A percentile compares a stretch with the other conserved stretches of the same genome.
Conservation (phyloP, 2,113 vertebrate species). For the Phodopus roborovskii region DNA sequence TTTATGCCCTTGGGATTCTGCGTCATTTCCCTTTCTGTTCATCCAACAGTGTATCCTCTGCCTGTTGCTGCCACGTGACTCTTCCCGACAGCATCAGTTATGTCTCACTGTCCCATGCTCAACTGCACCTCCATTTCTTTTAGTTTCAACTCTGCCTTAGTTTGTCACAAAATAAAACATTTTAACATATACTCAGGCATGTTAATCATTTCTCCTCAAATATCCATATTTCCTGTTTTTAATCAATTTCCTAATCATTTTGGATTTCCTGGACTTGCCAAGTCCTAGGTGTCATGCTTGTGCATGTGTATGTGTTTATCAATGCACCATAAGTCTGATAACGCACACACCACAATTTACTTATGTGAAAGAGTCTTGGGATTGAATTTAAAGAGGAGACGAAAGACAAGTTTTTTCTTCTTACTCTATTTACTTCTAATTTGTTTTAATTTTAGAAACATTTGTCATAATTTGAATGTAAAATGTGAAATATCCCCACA, state of each 20-base stretch:
- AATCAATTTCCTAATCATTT: neutral
- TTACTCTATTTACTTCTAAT: slow-evolving; percentile 8
- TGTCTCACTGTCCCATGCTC: neutral
- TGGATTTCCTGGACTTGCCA: neutral
- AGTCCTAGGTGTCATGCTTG: neutral
- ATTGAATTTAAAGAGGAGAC: neutral
- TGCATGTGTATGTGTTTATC: too few relatives aligned
- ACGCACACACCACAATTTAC: neutral
- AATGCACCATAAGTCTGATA: neutral
- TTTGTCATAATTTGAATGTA: slow-evolving; percentile 54
- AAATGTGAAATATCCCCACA: neutral
- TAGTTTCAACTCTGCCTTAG: neutral
- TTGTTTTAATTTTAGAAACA: slow-evolving; percentile 32
- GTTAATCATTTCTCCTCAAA: neutral
- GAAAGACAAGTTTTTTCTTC: neutral
- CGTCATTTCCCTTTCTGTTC: slow-evolving; percentile 14
- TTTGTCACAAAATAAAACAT: neutral
- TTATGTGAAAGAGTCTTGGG: neutral
- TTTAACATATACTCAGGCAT: neutral
- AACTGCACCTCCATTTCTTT: neutral
- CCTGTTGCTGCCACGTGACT: neutral
- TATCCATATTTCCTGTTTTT: neutral
- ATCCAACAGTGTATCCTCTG: slow-evolving; percentile 25
- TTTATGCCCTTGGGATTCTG: neutral
- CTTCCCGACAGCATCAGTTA: slow-evolving; percentile 8